These are phyloP conservation scores for Barbus barbus DNA, from an alignment of 2,113 vertebrate species.

Conservation along the genomic window DNA sequence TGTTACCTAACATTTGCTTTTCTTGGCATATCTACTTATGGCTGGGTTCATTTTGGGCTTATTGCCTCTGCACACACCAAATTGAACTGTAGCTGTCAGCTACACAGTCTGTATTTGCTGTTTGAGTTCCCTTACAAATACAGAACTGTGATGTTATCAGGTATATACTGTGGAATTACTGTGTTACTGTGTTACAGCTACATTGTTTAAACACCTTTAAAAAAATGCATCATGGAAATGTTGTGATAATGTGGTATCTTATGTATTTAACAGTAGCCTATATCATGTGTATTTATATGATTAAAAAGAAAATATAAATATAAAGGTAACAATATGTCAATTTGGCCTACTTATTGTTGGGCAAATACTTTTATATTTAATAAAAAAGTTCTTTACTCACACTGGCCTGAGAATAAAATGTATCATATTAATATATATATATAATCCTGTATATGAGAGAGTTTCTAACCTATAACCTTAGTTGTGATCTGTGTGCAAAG, in stretches of 20 bases:
- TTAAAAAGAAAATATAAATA: neutral
- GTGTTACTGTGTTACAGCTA: neutral
- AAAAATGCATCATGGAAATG: neutral
- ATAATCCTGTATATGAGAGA: neutral
- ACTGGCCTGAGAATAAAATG: neutral
- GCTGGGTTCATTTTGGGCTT: neutral
- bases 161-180: neutral
- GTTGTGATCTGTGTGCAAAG: neutral
- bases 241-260: neutral
- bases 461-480: neutral
- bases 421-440: too few species aligned
- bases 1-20: constrained; percentile 16
- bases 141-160: neutral
- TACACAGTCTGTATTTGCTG: neutral
- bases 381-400: neutral
- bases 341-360: neutral
- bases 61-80: neutral
- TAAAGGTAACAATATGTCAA: neutral
- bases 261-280: neutral
- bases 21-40: neutral
- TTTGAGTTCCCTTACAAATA: neutral
- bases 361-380: neutral
- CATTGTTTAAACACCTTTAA: neutral
- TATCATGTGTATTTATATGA: too few species aligned
- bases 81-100: neutral